Conservation (phyloP, 2,797 vertebrate species). For the Ceyx erithaca region DNA sequence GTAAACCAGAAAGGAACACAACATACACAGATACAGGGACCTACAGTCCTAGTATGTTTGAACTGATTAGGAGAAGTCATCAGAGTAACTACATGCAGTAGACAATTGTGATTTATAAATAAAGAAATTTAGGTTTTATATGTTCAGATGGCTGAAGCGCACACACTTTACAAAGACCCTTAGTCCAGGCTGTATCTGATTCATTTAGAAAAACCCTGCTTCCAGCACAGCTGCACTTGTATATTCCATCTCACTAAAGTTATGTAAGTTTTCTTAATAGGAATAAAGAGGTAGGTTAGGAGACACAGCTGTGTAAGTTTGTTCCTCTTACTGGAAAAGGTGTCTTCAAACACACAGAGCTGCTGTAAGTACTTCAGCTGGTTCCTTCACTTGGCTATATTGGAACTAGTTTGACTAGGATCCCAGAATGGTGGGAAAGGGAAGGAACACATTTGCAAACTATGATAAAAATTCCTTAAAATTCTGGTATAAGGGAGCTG, state of each 20-base stretch:
- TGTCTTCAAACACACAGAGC: too few relatives aligned
- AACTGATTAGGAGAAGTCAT: background rate
- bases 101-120: background rate
- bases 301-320: background rate
- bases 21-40: background rate
- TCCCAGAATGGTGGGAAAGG: too few relatives aligned
- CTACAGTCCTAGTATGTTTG: background rate
- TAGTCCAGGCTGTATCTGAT: background rate
- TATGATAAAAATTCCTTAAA: too few relatives aligned
- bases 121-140: background rate
- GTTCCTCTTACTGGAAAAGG: background rate
- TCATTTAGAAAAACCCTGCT: background rate
- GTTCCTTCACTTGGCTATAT: too few relatives aligned
- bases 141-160: background rate
- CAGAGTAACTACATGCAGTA: background rate
- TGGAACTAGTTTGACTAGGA: too few relatives aligned
- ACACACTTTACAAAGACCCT: background rate
- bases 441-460: too few relatives aligned
- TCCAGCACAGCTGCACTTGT: background rate
- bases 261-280: background rate
- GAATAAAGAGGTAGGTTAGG: background rate
- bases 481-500: too few relatives aligned
- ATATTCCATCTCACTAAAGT: too few relatives aligned
- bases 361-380: too few relatives aligned
- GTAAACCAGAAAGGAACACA: background rate